Percentiles rank a stretch among this genome's conserved stretches.
These are phyloP conservation scores for Sylvia borin DNA, from an alignment of 2,797 vertebrate species.

Conservation along the genomic window DNA sequence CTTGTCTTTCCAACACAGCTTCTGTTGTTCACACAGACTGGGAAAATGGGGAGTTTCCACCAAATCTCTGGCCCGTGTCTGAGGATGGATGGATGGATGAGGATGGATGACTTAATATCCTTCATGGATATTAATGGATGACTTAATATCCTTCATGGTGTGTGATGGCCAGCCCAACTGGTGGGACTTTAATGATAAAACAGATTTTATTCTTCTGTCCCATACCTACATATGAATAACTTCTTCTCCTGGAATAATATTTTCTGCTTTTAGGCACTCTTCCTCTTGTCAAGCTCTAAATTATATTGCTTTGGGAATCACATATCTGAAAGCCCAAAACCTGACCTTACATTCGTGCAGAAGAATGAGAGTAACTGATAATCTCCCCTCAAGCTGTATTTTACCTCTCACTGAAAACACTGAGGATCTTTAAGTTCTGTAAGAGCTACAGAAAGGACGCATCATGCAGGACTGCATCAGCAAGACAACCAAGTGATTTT, in stretches of 20 bases:
- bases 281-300: neutral
- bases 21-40: neutral
- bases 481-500: neutral
- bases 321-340: neutral
- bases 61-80: neutral
- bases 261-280: neutral
- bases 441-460: neutral
- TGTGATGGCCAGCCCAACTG: neutral
- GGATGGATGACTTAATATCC: neutral
- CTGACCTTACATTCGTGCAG: neutral
- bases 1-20: neutral
- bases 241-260: neutral
- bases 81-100: no score
- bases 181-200: neutral
- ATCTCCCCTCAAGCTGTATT: neutral
- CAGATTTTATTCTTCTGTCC: neutral
- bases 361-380: neutral
- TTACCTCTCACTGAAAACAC: neutral
- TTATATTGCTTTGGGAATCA: neutral
- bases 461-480: neutral
- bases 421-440: neutral
- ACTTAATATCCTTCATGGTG: neutral
- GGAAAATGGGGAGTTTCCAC: neutral
- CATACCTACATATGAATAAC: neutral
- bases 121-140: neutral